Conservation (phyloP, 2,888 invertebrate genomes). For the Empis stercorea region DNA sequence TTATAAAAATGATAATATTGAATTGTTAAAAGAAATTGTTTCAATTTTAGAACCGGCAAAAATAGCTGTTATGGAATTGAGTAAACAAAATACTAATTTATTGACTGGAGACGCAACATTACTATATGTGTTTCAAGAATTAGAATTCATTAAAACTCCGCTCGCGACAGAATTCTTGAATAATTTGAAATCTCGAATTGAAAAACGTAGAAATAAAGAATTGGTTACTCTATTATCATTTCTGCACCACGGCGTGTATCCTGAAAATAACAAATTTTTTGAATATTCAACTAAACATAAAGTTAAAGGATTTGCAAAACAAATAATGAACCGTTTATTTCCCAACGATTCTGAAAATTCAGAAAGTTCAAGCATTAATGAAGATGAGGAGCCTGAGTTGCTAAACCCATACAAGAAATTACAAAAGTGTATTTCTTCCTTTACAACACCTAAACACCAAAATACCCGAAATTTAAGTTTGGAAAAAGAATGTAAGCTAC, state of each 20-base stretch:
- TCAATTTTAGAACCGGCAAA: not conserved
- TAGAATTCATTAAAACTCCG: not conserved
- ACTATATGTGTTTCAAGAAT: not conserved
- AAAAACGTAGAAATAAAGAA: not conserved
- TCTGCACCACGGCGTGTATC: not conserved
- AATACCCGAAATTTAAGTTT: not conserved
- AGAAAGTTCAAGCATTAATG: too few relatives aligned
- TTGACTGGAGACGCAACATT: not conserved
- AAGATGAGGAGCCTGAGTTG: not conserved
- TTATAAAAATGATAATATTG: not conserved
- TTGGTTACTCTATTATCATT: not conserved
- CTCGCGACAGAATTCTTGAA: constrained; percentile 1
- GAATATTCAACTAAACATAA: not conserved
- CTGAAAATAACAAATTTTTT: too few relatives aligned
- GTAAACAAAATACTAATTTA: not conserved
- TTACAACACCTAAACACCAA: not conserved
- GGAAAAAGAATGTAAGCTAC: not conserved
- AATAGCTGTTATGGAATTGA: not conserved
- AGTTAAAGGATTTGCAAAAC: not conserved
- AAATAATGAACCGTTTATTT: not conserved
- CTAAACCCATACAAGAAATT: not conserved
- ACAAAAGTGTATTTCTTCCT: not conserved
- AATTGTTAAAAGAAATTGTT: not conserved
- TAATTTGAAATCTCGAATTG: constrained; percentile 1
- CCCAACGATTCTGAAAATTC: not conserved